Evolutionary conservation across 2,888 invertebrate genomes (phyloP), one percentile per base, ranked within the genome.

Genomic region (Sceliomorpha sp.): DNA sequence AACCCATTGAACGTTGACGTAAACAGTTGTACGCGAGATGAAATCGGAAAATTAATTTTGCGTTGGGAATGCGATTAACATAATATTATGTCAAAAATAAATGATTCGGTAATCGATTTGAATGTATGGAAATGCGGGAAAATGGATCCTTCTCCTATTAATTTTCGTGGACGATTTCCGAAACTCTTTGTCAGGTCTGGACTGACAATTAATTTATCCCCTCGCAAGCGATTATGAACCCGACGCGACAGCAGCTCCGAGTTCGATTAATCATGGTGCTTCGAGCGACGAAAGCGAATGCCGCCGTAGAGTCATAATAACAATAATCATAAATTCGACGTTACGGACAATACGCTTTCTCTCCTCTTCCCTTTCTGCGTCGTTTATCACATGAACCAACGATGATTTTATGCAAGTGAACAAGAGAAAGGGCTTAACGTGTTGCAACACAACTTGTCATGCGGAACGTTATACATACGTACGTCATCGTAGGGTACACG

Each of bases 351-450:
- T 80, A 76, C 78, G 74, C 76, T 77, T 75, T 66, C 75, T 70
- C 74, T 73, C 59, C 60, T 26, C 27, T 45, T n/a, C 53, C 59
- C 39, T 45, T 9, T 36, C n/a, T 44, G 40, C 31, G 47, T 68
- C 70, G 72, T 74, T 51, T 58, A 66, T 74, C 72, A 74, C 66
- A 42, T 44, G 44, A 74, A 77, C 72, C 76, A 81, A 81, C 79
- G 83, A 84, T 83, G 81, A 85, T 85, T 85, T 84, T 82, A 84
- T 84, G n/a, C n/a, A n/a, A n/a, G n/a, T 81, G 77, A 78, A 78
- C 76, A 76, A 78, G 77, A 68, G 76, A 74, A 76, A 73, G 74
- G 70, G 74, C 75, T 75, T 74, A 77, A 82, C 76, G 79, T 24
- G n/a, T n/a, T n/a, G n/a, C n/a, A n/a, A n/a, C n/a, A n/a, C n/a